Base-by-base conservation (phyloP, 2,113 vertebrate species). In the Engystomops pustulosus region DNA sequence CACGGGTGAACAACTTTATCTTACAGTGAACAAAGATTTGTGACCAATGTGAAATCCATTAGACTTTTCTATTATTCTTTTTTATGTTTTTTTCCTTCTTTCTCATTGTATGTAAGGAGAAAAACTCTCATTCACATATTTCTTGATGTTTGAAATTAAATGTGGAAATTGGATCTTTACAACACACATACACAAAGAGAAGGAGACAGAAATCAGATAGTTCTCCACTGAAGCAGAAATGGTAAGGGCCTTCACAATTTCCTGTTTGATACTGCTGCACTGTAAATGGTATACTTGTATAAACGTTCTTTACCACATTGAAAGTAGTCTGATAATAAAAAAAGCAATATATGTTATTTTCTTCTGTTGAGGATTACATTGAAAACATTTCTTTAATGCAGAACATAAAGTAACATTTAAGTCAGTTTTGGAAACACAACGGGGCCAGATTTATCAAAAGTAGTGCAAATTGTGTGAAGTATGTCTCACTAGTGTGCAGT, bases 41-140 rank as follows among this genome's bases (percentile, higher is more conserved):
- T 80, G 67, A 30, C 9, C 47, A 65, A 69, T 44, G 58, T 65
- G 77, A 65, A 79, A 79, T 45, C n/a, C 38, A 79, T 79, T 67
- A 47, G 58, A 20, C 17, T 65, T 79, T 60, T 60, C 53, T 25
- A 58, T 60, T 78, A 38, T 32, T 51, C 51, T 34, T 23, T 47
- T 78, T 60, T 60, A 78, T 41, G 15, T 60, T 58, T 44, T 78
- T n/a, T 36, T 60, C 32, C 6, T 9, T 38, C 53, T 78, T 27
- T 78, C 20, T 78, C 51, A 78, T 58, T 18, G 11, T 41, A 41
- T 55, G 34, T 58, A n/a, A 32, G 5, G 12, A 60, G 55, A 60
- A 58, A 5, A 41, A 34, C 38, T 78, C 53, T 78, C 8, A 41
- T 18, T 38, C 51, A 25, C 23, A 38, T 25, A 78, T 78, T 78